Evolutionary conservation across 2,113 vertebrate species (phyloP), one percentile per base, ranked within the genome.

Genomic region (Hypocryptadius cinnamomeus): DNA sequence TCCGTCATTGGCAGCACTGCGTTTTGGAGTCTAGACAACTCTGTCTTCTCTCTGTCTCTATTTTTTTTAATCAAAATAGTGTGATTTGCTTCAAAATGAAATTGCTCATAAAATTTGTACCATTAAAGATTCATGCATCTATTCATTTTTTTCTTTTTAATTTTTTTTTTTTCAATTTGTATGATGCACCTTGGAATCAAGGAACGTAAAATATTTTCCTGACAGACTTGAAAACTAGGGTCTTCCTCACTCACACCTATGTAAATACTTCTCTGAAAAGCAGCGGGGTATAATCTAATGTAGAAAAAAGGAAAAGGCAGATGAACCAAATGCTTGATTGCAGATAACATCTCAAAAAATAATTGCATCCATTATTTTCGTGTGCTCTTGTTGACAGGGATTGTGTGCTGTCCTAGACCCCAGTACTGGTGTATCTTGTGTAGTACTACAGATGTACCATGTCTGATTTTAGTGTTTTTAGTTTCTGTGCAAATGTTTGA

Each of bases 351-450:
- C 96, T 96, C 74, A 87, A 87, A 87, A 95, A 70, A n/a, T 4
- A 93, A 95, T 90, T 94, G 94, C 17, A 44, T 82, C 57, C 73
- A 85, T 95, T 95, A 96, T 88, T 66, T 79, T 53, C 31, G 35
- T 97, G 97, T 98, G 95, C 96, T 97, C 56, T 97, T 96, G 96
- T 98, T 95, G 96, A 97, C 98, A 98, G 97, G 98, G 97, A 97
- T 92, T 87, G 95, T 98, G 97, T 98, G 95, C 97, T 96, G 97
- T 98, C 98, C 96, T 97, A 98, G 97, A 96, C 97, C 96, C 94
- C 94, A 94, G 97, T 98, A 97, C 96, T 97, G 97, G 97, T 97
- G 97, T 97, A 97, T 98, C 95, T 98, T 96, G 98, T 98, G 97
- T 98, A 97, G 97, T 98, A 95, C 96, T 98, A 94, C 93, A 96